Conservation (phyloP, 2,888 invertebrate species). For the Junonia oenone region DNA sequence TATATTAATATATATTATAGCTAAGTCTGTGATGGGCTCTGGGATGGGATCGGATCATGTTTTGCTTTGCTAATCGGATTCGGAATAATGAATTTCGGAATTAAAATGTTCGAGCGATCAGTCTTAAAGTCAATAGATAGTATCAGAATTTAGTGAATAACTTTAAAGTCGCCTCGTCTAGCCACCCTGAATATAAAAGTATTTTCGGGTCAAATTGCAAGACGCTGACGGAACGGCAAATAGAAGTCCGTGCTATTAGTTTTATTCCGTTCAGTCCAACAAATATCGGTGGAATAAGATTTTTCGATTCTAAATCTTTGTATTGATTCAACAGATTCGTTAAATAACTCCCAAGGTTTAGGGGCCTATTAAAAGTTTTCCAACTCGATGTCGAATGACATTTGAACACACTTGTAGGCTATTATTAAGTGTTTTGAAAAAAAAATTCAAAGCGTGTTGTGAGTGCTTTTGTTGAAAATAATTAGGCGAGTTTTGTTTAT, state of each 20-base stretch:
- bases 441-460: neutral
- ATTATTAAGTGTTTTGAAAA: neutral
- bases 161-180: neutral
- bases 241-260: slow-evolving; percentile 30
- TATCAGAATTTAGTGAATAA: neutral
- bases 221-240: slow-evolving; percentile 32
- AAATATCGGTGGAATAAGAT: slow-evolving; percentile 19
- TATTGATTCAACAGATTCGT: slow-evolving; percentile 23
- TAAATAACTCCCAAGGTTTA: slow-evolving; percentile 28
- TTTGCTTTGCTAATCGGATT: neutral
- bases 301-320: slow-evolving; percentile 16
- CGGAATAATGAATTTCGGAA: no score
- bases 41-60: neutral
- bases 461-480: no score
- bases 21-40: no score
- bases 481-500: no score
- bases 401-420: neutral
- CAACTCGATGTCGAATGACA: slow-evolving; percentile 7
- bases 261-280: slow-evolving; percentile 26
- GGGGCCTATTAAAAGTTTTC: slow-evolving; percentile 31
- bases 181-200: slow-evolving; percentile 28
- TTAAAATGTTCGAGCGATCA: neutral
- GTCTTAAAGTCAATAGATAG: no score
- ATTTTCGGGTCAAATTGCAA: slow-evolving; percentile 33
- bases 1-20: no score